A percentile compares a stretch with the other conserved stretches of the same genome.
Evolutionary conservation across 2,888 invertebrate genomes (phyloP).

Genomic region (Acrobasis repandana): DNA sequence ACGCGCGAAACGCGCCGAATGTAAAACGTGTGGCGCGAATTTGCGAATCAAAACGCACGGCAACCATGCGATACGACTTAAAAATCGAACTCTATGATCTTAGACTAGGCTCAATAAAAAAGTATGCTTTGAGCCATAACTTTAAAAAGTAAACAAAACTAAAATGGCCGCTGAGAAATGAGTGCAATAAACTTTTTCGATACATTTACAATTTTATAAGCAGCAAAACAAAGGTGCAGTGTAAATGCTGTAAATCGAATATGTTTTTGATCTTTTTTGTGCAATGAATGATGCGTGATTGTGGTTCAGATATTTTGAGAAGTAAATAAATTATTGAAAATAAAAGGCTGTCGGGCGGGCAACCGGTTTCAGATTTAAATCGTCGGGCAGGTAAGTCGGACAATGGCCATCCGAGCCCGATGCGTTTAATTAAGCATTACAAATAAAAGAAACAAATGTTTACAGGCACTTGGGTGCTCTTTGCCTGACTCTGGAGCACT

Average conservation of each 20-base stretch:
- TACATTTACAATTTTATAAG: constrained; percentile 15
- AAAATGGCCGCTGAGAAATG: constrained; percentile 16
- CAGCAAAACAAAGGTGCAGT: constrained; percentile 30
- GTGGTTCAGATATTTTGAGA: constrained; percentile 57
- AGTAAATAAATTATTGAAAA: constrained; percentile 65
- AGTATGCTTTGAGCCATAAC: constrained; percentile 39
- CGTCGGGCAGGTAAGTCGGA: constrained; percentile 72
- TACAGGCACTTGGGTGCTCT: constrained; percentile 31
- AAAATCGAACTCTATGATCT: constrained; percentile 51
- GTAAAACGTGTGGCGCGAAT: constrained; percentile 66
- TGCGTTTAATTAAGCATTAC: constrained; percentile 75
- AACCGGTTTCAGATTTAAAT: constrained; percentile 72
- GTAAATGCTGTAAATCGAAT: constrained; percentile 26
- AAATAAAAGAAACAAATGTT: constrained; percentile 57
- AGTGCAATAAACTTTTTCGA: constrained; percentile 14
- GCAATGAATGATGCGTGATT: constrained; percentile 53
- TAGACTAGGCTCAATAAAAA: constrained; percentile 36
- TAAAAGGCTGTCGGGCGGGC: constrained; percentile 63
- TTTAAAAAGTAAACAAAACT: constrained; percentile 23
- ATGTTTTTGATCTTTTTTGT: constrained; percentile 40
- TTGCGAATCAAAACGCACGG: constrained; percentile 39
- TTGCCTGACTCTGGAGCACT: constrained; percentile 25
- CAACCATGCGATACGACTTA: constrained; percentile 43
- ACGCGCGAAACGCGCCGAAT: constrained; percentile 64
- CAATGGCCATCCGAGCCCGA: constrained; percentile 73